Conservation (phyloP, 2,113 vertebrate species). For the Sterrhoptilus dennistouni region DNA sequence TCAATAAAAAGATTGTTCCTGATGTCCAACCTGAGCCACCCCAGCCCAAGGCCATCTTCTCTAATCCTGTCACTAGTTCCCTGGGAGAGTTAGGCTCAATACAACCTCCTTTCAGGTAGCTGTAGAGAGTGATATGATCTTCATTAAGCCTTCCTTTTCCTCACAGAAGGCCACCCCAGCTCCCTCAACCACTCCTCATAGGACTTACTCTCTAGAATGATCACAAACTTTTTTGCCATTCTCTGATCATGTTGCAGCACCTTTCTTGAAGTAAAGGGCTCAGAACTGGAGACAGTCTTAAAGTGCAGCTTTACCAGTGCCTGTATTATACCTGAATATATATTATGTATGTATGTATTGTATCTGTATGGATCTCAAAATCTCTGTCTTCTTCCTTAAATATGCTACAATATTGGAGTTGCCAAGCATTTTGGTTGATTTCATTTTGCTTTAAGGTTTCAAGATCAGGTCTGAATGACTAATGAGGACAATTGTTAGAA, state of each 20-base stretch:
- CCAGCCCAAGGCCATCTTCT: background rate
- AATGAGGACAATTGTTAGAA: background rate
- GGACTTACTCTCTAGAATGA: background rate
- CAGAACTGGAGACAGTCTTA: background rate
- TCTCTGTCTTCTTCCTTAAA: background rate
- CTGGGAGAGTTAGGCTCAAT: background rate
- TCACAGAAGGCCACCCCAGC: fast-evolving
- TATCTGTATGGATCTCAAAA: background rate
- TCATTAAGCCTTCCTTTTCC: background rate
- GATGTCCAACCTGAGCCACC: background rate
- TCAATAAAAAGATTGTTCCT: background rate
- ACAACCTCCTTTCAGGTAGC: background rate
- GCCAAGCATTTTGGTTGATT: background rate
- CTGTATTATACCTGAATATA: background rate
- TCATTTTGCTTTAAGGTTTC: background rate
- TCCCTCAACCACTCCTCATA: background rate
- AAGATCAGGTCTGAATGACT: background rate
- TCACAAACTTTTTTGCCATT: background rate
- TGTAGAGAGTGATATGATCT: too few relatives aligned
- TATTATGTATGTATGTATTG: background rate
- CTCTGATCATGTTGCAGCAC: background rate
- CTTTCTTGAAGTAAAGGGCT: background rate
- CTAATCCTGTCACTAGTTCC: background rate
- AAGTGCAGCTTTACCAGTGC: fast-evolving
- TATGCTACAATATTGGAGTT: background rate